Evolutionary conservation across 2,113 vertebrate species (phyloP), one percentile per base, ranked within the genome.

Genomic region (Ia io): DNA sequence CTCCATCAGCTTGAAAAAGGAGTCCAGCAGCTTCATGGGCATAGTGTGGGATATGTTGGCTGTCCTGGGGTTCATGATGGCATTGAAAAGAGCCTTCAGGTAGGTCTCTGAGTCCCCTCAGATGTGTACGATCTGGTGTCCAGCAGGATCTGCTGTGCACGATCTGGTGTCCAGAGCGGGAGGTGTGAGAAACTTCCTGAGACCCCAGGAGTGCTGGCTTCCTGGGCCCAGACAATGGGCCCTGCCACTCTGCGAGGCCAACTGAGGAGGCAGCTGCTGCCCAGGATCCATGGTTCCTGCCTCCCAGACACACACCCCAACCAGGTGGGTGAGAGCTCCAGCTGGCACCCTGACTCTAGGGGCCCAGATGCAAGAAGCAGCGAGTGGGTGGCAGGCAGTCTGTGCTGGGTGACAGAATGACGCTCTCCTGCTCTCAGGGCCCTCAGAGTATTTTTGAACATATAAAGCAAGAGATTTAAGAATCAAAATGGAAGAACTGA

Each of bases 1-100:
- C 98, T 99, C 99, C 8, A 99, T 99, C 47, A 99, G 99, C 97
- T 99, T 99, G 98, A 99, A 99, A 99, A 99, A 99, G 97, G 99
- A 99, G 97, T 99, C 99, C 69, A 99, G 99, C 84, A 99, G 98
- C 93, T 99, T 99, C 99, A 99, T 99, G 91, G 99, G 99, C 88
- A 99, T 98, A 5, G 99, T 99, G 51, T 99, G 99, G 53, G 99
- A 99, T 59, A 99, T 97, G 94, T 99, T 99, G 90, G 99, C 98
- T 96, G 97, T 99, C 97, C 99, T 99, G 97, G 99, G 99, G 98
- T 99, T 99, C 99, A 99, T 99, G 97, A 99, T 99, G 96, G 99
- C 99, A 98, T 99, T 99, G 96, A 99, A 99, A 18, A 99, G 99
- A 88, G 99, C 99, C 98, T 99, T 99, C 98, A 99, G 97, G 97